Conservation (phyloP, 2,113 vertebrate genomes). For the Megaceryle torquata region DNA sequence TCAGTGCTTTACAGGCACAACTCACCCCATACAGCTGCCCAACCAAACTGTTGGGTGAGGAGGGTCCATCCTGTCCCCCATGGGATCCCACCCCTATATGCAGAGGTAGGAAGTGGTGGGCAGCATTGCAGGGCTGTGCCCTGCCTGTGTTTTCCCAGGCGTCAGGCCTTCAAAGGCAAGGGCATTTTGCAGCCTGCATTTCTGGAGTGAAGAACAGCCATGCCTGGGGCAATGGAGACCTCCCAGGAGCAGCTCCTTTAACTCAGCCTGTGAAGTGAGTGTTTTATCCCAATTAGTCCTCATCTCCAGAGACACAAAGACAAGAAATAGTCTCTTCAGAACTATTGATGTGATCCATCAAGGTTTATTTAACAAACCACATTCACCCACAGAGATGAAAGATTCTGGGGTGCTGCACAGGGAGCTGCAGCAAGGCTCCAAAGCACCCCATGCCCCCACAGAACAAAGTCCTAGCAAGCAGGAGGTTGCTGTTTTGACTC, state of each 20-base stretch:
- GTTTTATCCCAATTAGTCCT: not conserved
- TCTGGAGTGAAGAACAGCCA: not conserved
- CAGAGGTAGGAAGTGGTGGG: not conserved
- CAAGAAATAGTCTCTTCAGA: not conserved
- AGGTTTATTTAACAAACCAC: not conserved
- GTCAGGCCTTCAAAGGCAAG: not conserved
- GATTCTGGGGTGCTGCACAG: not conserved
- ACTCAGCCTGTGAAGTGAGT: too few relatives aligned
- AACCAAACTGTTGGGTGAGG: not conserved
- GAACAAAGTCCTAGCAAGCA: not conserved
- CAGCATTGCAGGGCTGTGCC: not conserved
- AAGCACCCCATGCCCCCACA: not conserved
- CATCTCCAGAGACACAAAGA: not conserved
- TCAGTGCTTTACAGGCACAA: too few relatives aligned
- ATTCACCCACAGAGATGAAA: not conserved
- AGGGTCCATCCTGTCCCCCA: not conserved
- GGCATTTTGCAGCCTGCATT: not conserved
- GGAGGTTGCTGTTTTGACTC: not conserved
- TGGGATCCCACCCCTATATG: not conserved
- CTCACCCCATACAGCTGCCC: not conserved
- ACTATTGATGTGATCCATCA: not conserved
- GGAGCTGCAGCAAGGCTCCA: not conserved
- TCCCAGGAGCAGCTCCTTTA: not conserved
- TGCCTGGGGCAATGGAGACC: not conserved
- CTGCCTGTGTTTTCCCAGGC: not conserved